Percentiles rank a stretch among this genome's conserved stretches.
Conservation (phyloP, 2,797 vertebrate genomes). For the Neopelma chrysocephalum region DNA sequence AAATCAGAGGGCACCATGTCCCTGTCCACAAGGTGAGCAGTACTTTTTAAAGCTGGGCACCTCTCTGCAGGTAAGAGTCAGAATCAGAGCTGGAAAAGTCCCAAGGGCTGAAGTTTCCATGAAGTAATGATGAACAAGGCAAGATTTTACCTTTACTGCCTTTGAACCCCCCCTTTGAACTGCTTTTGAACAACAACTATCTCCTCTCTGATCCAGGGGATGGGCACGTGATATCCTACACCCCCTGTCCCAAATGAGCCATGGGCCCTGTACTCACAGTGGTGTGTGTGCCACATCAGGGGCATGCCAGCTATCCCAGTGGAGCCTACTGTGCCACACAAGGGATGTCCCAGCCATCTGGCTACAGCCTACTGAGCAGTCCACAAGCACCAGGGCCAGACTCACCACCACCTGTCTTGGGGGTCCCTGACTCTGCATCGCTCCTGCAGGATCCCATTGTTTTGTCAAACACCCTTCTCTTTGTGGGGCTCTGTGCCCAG, state of each 20-base stretch:
- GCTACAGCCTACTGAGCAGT: not conserved
- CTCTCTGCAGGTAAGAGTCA: not conserved
- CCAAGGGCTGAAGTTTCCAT: not conserved
- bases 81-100: not conserved
- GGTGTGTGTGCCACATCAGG: fast-evolving
- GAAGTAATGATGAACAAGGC: not conserved
- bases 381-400: not conserved
- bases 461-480: not conserved
- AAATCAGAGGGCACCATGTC: not conserved
- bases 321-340: not conserved
- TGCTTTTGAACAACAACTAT: not conserved
- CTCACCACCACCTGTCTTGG: fast-evolving
- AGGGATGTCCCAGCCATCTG: not conserved
- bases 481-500: not conserved
- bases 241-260: not conserved
- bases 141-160: not conserved
- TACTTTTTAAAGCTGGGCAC: not conserved
- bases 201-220: not conserved
- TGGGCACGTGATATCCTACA: fast-evolving
- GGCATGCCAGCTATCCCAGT: fast-evolving
- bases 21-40: not conserved
- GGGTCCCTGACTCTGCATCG: fast-evolving
- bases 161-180: not conserved
- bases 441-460: not conserved
- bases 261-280: fast-evolving